phyloP scores from a whole-genome alignment of 2,888 invertebrate genomes.

The Autographa pulchrina region DNA sequence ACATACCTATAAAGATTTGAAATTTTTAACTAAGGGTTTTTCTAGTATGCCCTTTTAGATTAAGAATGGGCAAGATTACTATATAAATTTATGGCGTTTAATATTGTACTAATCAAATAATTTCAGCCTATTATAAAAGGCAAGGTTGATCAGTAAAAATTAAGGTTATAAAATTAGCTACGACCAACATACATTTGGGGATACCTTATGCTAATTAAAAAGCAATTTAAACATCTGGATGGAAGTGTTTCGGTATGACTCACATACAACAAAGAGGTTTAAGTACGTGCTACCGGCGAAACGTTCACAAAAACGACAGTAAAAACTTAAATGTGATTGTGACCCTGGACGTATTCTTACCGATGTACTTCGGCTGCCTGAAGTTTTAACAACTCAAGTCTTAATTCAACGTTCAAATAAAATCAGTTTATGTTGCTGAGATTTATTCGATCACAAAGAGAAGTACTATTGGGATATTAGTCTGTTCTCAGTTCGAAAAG shows the following conservation, averaged over 20 bases:
- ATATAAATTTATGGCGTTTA: background rate
- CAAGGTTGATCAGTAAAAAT: constrained; percentile 13
- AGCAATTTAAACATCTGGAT: constrained; percentile 33
- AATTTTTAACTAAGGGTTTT: no score
- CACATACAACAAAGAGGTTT: constrained; percentile 56
- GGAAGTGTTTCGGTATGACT: constrained; percentile 47
- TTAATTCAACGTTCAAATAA: constrained; percentile 26
- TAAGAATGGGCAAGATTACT: background rate
- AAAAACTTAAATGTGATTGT: constrained; percentile 70
- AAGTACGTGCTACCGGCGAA: constrained; percentile 49
- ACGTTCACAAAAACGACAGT: constrained; percentile 62
- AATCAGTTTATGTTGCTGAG: constrained; percentile 27
- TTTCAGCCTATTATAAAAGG: background rate
- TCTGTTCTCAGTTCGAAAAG: background rate
- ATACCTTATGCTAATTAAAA: constrained; percentile 32
- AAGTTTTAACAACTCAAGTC: constrained; percentile 21
- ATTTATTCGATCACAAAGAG: constrained; percentile 44
- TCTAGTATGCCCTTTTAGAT: no score
- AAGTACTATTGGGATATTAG: constrained; percentile 17
- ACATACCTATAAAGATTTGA: no score
- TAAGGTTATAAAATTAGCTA: constrained; percentile 15
- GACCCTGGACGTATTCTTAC: constrained; percentile 59
- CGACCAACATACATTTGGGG: constrained; percentile 16
- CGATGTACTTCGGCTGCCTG: constrained; percentile 19
- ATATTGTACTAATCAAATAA: background rate